Base-by-base conservation (phyloP, 2,888 invertebrate species). In the Lordiphosa fenestrarum region DNA sequence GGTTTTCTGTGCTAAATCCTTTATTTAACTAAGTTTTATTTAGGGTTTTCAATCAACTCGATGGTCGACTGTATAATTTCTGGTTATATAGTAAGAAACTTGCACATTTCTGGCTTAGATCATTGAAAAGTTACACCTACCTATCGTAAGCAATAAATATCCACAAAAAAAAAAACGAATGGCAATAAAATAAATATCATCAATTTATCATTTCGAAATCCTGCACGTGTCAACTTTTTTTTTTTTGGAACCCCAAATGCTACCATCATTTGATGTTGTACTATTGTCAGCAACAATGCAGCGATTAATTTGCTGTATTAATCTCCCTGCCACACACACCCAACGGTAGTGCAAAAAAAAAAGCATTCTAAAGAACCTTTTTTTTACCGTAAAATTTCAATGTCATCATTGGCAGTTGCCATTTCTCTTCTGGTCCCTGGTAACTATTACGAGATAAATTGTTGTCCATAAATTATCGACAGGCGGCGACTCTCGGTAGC, bases 381-480 rank as follows among this genome's bases (percentile, higher is more conserved):
- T 41, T 66, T 72, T 64, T 59, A 82, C 67, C 72, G 83, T 75
- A 82, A 84, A 86, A 83, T 87, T 85, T 86, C 82, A 86, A 86
- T 84, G 87, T 85, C 86, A 86, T 73, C 78, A 65, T 62, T 76
- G 51, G 52, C 62, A 60, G 61, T 46, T 38, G 37, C 23, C 50
- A 51, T 68, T 40, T 23, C 10, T 36, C 42, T 52, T 37, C 15
- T 13, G 36, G 21, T 42, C 42, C 33, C 23, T 15, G 15, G 13
- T 35, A 74, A 82, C 77, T 78, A 78, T 78, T 84, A 70, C 83
- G 68, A 86, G 85, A 87, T 86, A 87, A 87, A 87, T 88, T 55
- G 82, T 68, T 78, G 87, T 84, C 86, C 73, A 86, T 86, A 86
- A 86, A 87, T 86, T 86, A 87, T 81, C 70, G 82, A 71, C 60